These are phyloP conservation scores for Rotaria socialis DNA, from an alignment of 2,888 invertebrate genomes.

Conservation along the genomic window DNA sequence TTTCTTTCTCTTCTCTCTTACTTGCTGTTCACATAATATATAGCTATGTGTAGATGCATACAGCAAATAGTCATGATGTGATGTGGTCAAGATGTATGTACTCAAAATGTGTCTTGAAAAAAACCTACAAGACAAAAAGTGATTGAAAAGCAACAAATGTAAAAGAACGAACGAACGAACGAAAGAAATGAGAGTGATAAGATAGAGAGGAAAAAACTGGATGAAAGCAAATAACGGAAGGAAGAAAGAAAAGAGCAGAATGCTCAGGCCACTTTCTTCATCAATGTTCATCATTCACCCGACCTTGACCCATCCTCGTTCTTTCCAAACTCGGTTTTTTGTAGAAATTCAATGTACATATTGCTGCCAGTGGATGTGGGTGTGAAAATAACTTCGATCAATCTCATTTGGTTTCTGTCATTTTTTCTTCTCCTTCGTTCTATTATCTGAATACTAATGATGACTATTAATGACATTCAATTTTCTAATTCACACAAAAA, in stretches of 20 bases:
- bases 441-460: slow-evolving; percentile 6
- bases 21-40: not conserved
- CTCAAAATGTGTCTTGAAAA: not conserved
- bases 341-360: not conserved
- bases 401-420: not conserved
- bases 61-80: not conserved
- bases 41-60: not conserved
- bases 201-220: not conserved
- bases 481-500: too few species aligned
- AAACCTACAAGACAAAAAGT: not conserved
- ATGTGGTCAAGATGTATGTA: not conserved
- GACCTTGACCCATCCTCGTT: slow-evolving; percentile 22
- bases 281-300: slow-evolving; percentile 6
- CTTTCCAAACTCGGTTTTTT: not conserved
- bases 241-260: not conserved
- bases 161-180: not conserved
- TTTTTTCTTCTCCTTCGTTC: not conserved
- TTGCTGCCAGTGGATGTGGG: too few species aligned
- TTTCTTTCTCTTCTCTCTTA: not conserved
- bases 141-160: slow-evolving; percentile 18
- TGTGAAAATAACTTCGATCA: not conserved
- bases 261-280: not conserved
- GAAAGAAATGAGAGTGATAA: not conserved
- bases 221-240: not conserved
- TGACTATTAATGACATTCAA: not conserved